These are phyloP conservation scores for Ectropis grisescens DNA, from an alignment of 1,140 invertebrate genomes.

Conservation along the genomic window DNA sequence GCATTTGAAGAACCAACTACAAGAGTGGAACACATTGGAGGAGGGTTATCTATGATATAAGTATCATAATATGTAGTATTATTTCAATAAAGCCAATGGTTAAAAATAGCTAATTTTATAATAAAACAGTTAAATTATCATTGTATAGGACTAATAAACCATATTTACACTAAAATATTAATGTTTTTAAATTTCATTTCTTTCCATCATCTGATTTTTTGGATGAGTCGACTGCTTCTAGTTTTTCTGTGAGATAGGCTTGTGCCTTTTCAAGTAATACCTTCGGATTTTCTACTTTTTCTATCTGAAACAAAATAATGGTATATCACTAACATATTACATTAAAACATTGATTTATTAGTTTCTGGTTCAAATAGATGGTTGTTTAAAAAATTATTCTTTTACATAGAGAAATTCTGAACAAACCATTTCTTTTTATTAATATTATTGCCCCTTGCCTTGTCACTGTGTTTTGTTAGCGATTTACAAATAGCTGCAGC, in stretches of 20 bases:
- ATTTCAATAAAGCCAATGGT: no score
- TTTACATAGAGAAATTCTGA: constrained; percentile 24
- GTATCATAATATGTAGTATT: no score
- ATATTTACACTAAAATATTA: constrained; percentile 48
- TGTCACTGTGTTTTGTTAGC: constrained; percentile 37
- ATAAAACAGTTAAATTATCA: no score
- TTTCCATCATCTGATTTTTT: constrained; percentile 56
- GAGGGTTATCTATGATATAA: constrained; percentile 79
- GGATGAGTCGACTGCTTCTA: no score
- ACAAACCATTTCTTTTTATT: constrained; percentile 50
- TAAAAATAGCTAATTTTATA: no score
- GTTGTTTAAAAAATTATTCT: no score
- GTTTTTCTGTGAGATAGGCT: no score
- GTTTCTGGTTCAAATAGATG: constrained; percentile 37
- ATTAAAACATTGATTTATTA: constrained; percentile 2
- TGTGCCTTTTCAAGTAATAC: constrained; percentile 77
- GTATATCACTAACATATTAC: not conserved
- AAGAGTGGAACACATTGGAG: constrained; percentile 89
- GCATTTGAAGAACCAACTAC: constrained; percentile 95
- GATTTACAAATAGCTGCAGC: constrained; percentile 33
- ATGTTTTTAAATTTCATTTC: constrained; percentile 38
- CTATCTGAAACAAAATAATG: constrained; percentile 74
- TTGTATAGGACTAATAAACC: constrained; percentile 29
- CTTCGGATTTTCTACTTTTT: constrained; percentile 83
- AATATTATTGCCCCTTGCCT: constrained; percentile 25